Evolutionary conservation across 1,140 invertebrate genomes (phyloP).

Genomic region (Drosophila littoralis): DNA sequence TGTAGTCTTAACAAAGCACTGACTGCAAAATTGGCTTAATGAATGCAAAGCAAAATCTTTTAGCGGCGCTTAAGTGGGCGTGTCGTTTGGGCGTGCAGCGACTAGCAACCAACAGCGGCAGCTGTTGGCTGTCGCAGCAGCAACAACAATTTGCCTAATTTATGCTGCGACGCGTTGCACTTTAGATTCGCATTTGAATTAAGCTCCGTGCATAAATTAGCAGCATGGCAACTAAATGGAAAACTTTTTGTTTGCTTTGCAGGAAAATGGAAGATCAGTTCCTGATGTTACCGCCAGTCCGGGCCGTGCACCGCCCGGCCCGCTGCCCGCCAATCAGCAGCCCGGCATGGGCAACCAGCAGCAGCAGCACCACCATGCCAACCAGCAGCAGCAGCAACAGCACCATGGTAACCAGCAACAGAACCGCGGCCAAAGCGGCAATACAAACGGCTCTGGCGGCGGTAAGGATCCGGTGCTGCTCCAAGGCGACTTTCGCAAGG

Average conservation of each 20-base stretch:
- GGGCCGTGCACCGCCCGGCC: constrained; percentile 90
- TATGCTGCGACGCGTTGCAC: constrained; percentile 62
- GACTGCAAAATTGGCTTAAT: constrained; percentile 68
- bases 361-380: constrained; percentile 86
- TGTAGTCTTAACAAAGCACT: constrained; percentile 15
- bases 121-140: constrained; percentile 16
- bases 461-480: constrained; percentile 94
- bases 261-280: constrained; percentile 94
- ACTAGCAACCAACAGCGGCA: constrained; percentile 2
- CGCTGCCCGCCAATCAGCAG: constrained; percentile 86
- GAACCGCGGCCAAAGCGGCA: constrained; percentile 63
- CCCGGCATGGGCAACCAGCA: constrained; percentile 75
- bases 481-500: constrained; percentile 97
- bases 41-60: constrained; percentile 76
- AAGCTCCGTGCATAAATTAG: constrained; percentile 49
- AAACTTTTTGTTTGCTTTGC: constrained; percentile 69
- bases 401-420: constrained; percentile 77
- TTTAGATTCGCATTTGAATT: constrained; percentile 70
- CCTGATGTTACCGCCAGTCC: constrained; percentile 95
- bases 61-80: constrained; percentile 56
- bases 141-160: constrained; percentile 66
- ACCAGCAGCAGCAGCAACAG: constrained; percentile 84
- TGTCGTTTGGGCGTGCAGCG: not conserved
- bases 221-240: constrained; percentile 32
- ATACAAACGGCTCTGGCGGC: constrained; percentile 78